Conservation (phyloP, 1,140 invertebrate species). For the Ostrea denselamellosa region DNA sequence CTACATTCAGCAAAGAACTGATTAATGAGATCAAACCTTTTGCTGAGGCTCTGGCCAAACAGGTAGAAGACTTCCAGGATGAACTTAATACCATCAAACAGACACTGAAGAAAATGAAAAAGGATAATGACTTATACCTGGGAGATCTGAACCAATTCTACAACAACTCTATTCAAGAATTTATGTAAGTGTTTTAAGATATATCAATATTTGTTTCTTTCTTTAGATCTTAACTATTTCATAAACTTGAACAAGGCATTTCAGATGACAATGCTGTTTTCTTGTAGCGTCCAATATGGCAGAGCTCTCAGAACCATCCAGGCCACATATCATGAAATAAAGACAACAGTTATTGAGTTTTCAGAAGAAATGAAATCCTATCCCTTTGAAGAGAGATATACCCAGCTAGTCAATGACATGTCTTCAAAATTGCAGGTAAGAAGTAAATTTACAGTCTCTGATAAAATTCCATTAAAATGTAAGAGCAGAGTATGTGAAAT, state of each 20-base stretch:
- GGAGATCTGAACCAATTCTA: conserved; percentile 58
- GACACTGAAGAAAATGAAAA: conserved; percentile 64
- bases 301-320: conserved; percentile 27
- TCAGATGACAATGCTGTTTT: not conserved
- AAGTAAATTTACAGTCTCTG: not conserved
- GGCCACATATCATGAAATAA: conserved; percentile 32
- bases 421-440: conserved; percentile 54
- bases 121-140: conserved; percentile 67
- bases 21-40: conserved; percentile 62
- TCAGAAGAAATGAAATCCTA: conserved; percentile 56
- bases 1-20: conserved; percentile 61
- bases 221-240: not conserved
- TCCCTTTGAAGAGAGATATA: conserved; percentile 59
- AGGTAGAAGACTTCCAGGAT: conserved; percentile 55
- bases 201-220: not conserved
- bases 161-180: conserved; percentile 51
- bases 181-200: conserved; percentile 63
- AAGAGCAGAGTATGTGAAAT: not conserved
- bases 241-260: no score
- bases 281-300: conserved; percentile 42
- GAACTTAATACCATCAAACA: conserved; percentile 56
- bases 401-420: conserved; percentile 50
- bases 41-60: conserved; percentile 52
- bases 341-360: conserved; percentile 44
- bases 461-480: not conserved